Evolutionary conservation across 92 coral and sea anemone genomes (phyloP), one percentile per base, ranked within the genome.

Genomic region (Umimayanthus kanabou): DNA sequence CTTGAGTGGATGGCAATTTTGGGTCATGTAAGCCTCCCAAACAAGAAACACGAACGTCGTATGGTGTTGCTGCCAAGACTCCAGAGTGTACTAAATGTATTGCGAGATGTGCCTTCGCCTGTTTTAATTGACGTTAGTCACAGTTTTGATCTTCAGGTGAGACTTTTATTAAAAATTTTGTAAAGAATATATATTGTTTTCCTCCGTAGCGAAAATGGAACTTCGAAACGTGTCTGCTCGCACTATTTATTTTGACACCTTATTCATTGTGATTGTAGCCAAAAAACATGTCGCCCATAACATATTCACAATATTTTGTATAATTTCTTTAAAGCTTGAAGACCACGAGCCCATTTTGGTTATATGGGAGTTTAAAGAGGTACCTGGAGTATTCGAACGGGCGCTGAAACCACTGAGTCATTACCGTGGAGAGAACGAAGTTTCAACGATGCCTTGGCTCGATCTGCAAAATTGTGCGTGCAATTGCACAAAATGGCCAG

Each of bases 141-240:
- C 26, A 79, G 83, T 79, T 79, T 79, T 79, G 83, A 79, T 79
- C 69, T 79, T 6, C 42, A 79, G 70, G 83, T 79, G n/a, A 42
- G 47, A 42, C 6, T 42, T 42, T 42, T 6, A 42, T 42, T 6
- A 42, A 42, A 42, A 42, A 4, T 42, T 42, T 6, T 6, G 47
- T 42, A 42, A 42, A 42, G 47, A 42, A 42, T 6, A 42, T 6
- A 6, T 42, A 6, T 6, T 42, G 6, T 42, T 42, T 42, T 42
- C 47, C 4, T 4, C 47, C 47, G 47, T 6, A 42, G 5, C 4
- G 47, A 42, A 42, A 42, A 42, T 42, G 47, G 47, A 42, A 42
- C 6, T 42, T 42, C 47, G 47, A 6, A 42, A 42, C 47, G 47
- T 4, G 47, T 42, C 4, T 42, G 47, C 47, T 42, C 47, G 6